Conservation (phyloP, 2,797 vertebrate genomes). For the Platalea minor region DNA sequence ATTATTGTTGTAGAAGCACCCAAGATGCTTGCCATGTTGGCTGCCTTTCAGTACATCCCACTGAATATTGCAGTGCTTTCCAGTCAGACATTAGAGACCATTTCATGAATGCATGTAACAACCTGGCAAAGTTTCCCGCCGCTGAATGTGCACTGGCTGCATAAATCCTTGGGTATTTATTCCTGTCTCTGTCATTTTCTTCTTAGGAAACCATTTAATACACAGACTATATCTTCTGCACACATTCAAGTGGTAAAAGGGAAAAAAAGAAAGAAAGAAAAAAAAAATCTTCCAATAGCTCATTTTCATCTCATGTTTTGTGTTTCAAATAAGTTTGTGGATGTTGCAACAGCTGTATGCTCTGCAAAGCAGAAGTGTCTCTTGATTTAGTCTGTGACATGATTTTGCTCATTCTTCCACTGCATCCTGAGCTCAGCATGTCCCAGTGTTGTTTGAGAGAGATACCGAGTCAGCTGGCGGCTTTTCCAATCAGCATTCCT, state of each 20-base stretch:
- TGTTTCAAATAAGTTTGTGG: background rate
- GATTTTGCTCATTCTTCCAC: background rate
- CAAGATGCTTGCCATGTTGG: background rate
- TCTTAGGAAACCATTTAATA: background rate
- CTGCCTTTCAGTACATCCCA: background rate
- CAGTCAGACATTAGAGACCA: background rate
- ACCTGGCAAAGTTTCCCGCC: background rate
- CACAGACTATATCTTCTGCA: background rate
- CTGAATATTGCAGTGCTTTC: background rate
- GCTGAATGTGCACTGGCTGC: background rate
- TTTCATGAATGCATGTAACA: background rate
- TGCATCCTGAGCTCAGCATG: conserved; percentile 20
- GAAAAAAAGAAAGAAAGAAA: no score
- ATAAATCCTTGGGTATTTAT: background rate
- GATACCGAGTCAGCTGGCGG: background rate
- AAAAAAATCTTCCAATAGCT: background rate
- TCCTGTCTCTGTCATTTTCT: background rate
- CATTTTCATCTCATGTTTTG: background rate
- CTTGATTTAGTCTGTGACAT: background rate
- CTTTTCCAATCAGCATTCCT: background rate
- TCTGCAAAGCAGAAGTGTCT: background rate
- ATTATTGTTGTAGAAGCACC: background rate
- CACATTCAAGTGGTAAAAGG: background rate
- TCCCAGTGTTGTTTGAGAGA: background rate
- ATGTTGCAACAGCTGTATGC: background rate